These are phyloP conservation scores for Synanceia verrucosa DNA, from an alignment of 2,797 vertebrate genomes.

Conservation along the genomic window DNA sequence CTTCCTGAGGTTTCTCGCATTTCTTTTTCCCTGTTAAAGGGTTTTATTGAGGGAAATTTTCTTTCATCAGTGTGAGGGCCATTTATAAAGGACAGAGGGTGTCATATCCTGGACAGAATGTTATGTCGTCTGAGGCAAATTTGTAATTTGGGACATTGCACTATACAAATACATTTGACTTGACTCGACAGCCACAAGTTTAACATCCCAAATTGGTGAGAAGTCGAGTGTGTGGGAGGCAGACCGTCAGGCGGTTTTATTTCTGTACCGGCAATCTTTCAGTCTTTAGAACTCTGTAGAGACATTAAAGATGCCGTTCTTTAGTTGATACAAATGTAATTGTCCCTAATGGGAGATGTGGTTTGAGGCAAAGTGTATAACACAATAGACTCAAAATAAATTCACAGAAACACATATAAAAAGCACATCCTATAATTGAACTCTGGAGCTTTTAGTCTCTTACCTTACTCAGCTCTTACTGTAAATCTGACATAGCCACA, in stretches of 20 bases:
- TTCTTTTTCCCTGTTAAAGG: no score
- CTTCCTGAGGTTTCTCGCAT: no score
- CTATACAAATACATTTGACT: no score
- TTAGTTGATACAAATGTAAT: slow-evolving; percentile 12
- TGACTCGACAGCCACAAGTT: slow-evolving; percentile 41
- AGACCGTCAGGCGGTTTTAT: slow-evolving; percentile 28
- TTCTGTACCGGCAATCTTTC: slow-evolving; percentile 10
- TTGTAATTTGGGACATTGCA: no score
- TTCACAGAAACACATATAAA: slow-evolving; percentile 15
- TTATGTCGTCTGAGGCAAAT: no score
- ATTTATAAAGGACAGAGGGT: no score
- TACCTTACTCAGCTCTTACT: background rate
- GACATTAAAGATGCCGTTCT: slow-evolving; percentile 22
- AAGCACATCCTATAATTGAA: slow-evolving; percentile 25
- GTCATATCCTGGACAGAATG: no score
- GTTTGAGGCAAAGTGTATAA: slow-evolving; percentile 23
- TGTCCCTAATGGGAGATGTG: slow-evolving; percentile 44
- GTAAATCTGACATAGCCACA: background rate
- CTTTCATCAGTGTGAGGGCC: no score
- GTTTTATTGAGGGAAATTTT: no score
- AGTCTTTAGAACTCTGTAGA: slow-evolving; percentile 19
- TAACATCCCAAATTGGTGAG: slow-evolving; percentile 28
- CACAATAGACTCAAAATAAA: slow-evolving; percentile 36
- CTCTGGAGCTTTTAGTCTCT: slow-evolving; percentile 34
- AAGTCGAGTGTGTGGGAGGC: slow-evolving; percentile 34